Evolutionary conservation across 2,888 invertebrate species (phyloP).

Genomic region (Drosophila tanythrix): DNA sequence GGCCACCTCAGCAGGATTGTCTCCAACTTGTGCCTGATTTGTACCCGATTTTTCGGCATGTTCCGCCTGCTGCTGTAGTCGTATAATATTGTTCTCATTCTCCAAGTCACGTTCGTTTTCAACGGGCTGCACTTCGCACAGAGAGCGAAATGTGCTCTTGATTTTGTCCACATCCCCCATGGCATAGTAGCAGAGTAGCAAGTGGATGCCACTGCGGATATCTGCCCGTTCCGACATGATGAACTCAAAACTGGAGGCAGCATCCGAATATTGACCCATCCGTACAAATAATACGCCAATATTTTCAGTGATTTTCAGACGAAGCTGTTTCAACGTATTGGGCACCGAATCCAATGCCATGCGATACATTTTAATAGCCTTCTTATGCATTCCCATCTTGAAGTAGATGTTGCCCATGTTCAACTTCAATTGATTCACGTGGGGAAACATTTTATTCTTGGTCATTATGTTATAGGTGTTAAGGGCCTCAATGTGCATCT

Average conservation of each 20-base stretch:
- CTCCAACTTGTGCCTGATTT: conserved; percentile 29
- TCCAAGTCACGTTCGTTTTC: conserved; percentile 86
- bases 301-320: conserved; percentile 98
- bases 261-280: conserved; percentile 98
- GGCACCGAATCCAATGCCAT: conserved; percentile 99
- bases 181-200: conserved; percentile 95
- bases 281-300: conserved; percentile 95
- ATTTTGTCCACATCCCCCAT: conserved; percentile 96
- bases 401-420: conserved; percentile 99
- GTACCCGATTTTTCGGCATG: conserved; percentile 45
- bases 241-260: conserved; percentile 98
- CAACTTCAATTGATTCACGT: conserved; percentile 96
- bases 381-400: conserved; percentile 95
- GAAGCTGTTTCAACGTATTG: conserved; percentile 95
- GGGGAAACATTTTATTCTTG: conserved; percentile 96
- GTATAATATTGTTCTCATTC: conserved; percentile 92
- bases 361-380: conserved; percentile 98
- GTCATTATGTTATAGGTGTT: conserved; percentile 98
- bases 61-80: conserved; percentile 86
- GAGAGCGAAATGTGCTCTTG: conserved; percentile 94
- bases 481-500: conserved; percentile 97
- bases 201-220: conserved; percentile 94
- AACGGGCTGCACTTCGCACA: conserved; percentile 91
- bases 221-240: conserved; percentile 98
- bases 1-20: conserved; percentile 61